Base-by-base conservation (phyloP, 2,797 vertebrate species). In the Oreonectes daqikongensis region DNA sequence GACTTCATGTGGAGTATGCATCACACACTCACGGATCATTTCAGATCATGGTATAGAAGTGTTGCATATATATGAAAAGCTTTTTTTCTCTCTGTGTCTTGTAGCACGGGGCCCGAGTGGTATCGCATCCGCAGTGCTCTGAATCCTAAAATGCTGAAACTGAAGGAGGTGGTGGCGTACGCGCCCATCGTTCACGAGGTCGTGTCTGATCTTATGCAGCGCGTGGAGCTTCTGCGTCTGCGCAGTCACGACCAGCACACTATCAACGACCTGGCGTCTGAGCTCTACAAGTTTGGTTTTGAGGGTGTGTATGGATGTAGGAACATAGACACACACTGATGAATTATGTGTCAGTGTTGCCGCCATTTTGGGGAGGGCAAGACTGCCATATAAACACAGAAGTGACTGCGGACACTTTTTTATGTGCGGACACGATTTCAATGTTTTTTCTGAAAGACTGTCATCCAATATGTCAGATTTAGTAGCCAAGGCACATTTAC, bases 241-340 rank as follows among this genome's bases (percentile, higher is more conserved):
- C 72, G 70, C 69, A 93, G 91, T 24, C 79, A 15, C 4, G 91
- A 94, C 73, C 22, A 60, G 46, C 42, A 48, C 81, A 91, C 90
- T 0, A 88, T 94, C 2, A 28, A 73, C 0, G 83, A 94, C 5
- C 12, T 94, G 10, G 46, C 91, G 0, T 50, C 86, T 0, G 93
- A 94, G 80, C 86, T 94, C 65, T 92, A 94, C 85, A 94, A 89
- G 84, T 94, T 94, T 9, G 93, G 92, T 67, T 94, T 94, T 67
- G 93, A 94, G 91, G 92, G 93, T 94, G 46, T 20, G 18, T 3
- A 0, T n/a, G 4, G 10, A 10, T 50, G 17, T n/a, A 48, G 6
- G 6, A 48, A 48, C 46, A 35, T 35, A 2, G 8, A 1, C 35
- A 9, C 10, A 10, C n/a, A n/a, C n/a, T n/a, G n/a, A n/a, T n/a